Base-by-base conservation (phyloP, 1,140 invertebrate species). In the Euglossa dilemma region DNA sequence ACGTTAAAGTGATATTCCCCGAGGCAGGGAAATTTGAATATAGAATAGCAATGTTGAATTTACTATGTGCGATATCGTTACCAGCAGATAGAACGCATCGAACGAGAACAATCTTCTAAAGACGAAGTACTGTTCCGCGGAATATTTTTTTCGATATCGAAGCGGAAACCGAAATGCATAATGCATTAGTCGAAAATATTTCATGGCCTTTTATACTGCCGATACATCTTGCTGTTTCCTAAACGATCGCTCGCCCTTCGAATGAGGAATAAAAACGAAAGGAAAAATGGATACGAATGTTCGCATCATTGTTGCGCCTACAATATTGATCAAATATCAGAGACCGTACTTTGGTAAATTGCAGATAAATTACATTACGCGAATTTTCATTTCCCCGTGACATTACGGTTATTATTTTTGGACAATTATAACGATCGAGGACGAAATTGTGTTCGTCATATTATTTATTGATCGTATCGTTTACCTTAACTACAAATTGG, bases 141-240 rank as follows among this genome's bases (percentile, higher is more conserved):
- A 87, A 86, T 87, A 84, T 85, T 85, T 87, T 87, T 87, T 63
- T 78, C 82, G 50, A 81, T 81, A 85, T 87, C 59, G 77, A 85
- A 87, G 70, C 73, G 36, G 76, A 36, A 72, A 71, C 52, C 23
- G 59, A 76, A 36, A 85, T 88, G 71, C 69, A 88, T 88, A 88
- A 88, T 88, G 77, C 82, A 88, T 87, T 56, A 73, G 57, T 50
- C 47, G 73, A 63, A 77, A 87, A 81, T 84, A 84, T 87, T 86
- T 87, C 73, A 75, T 63, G 57, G 52, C 16, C 43, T 28, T 16
- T 66, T 5, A 56, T 72, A 52, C 43, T 56, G 25, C 3, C 45
- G 47, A 71, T 71, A 78, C 59, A 28, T 61, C 50, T 52, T 45
- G 20, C 36, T 36, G 50, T 43, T 47, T 7, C n/a, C 52, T 76